A percentile compares a stretch with the other conserved stretches of the same genome.
Conservation (phyloP, 2,797 vertebrate species). For the Dendrocincla tyrannina region DNA sequence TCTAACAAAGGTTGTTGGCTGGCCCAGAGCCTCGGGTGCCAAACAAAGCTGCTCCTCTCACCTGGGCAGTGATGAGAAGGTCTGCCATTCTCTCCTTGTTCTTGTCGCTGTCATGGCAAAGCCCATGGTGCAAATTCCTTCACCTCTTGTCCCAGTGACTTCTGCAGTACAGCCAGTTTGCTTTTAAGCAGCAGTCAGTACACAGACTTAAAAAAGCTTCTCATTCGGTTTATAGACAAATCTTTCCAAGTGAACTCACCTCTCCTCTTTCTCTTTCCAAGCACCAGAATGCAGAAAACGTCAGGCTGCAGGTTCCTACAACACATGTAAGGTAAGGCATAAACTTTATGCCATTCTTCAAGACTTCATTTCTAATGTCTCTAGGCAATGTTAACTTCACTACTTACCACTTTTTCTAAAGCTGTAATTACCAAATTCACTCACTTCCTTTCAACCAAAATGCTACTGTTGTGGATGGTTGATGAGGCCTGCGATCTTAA, state of each 20-base stretch:
- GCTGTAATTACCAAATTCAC: not conserved
- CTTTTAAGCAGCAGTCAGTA: not conserved
- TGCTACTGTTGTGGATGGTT: not conserved
- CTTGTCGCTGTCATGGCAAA: not conserved
- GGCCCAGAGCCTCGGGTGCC: not conserved
- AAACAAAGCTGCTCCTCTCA: conserved; percentile 11
- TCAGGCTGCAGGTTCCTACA: conserved; percentile 75
- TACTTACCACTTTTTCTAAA: not conserved
- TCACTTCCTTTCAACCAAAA: not conserved
- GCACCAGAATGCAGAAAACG: conserved; percentile 73
- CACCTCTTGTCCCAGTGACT: not conserved
- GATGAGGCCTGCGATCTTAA: not conserved
- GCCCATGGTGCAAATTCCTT: not conserved
- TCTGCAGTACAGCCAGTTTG: not conserved
- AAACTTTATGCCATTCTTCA: not conserved
- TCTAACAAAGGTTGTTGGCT: conserved; percentile 42
- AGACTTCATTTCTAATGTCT: not conserved
- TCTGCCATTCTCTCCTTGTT: not conserved
- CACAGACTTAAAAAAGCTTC: not conserved
- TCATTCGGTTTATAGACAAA: not conserved
- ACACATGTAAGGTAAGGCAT: conserved; percentile 74
- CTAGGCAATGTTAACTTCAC: not conserved
- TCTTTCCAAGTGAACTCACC: not conserved
- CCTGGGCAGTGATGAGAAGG: not conserved
- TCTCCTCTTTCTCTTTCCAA: conserved; percentile 53